These are phyloP conservation scores for Graptemys geographica DNA, from an alignment of 2,797 vertebrate species.

Conservation along the genomic window DNA sequence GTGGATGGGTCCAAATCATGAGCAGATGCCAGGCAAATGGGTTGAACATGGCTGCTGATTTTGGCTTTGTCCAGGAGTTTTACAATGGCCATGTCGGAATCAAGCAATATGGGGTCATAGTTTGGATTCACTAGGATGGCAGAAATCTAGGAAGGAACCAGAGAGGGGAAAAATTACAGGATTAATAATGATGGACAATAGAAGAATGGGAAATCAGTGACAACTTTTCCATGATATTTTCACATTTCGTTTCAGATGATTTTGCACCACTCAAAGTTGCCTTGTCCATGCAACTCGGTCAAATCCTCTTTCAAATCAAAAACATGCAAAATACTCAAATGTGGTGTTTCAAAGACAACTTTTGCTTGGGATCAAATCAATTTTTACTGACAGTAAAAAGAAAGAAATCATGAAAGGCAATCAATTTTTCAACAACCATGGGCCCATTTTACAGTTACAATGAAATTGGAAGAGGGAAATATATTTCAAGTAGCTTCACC, in stretches of 20 bases:
- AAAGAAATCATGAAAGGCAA: not conserved
- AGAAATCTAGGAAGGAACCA: conserved; percentile 85
- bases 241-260: not conserved
- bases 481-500: not conserved
- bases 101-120: conserved; percentile 94
- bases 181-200: not conserved
- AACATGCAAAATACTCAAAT: not conserved
- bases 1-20: conserved; percentile 76
- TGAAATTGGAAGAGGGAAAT: not conserved
- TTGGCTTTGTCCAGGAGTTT: conserved; percentile 95
- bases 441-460: not conserved
- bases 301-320: not conserved
- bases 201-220: not conserved
- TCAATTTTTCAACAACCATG: not conserved
- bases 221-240: not conserved
- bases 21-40: conserved; percentile 89
- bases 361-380: not conserved
- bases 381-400: not conserved
- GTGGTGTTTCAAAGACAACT: not conserved
- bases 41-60: conserved; percentile 90
- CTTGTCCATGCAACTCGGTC: not conserved
- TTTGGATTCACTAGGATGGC: conserved; percentile 91
- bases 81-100: conserved; percentile 92
- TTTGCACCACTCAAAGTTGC: not conserved
- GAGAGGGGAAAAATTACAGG: not conserved